Percentiles rank a stretch among this genome's conserved stretches.
Evolutionary conservation across 1,140 invertebrate species (phyloP).

Genomic region (Archegozetes longisetosus): DNA sequence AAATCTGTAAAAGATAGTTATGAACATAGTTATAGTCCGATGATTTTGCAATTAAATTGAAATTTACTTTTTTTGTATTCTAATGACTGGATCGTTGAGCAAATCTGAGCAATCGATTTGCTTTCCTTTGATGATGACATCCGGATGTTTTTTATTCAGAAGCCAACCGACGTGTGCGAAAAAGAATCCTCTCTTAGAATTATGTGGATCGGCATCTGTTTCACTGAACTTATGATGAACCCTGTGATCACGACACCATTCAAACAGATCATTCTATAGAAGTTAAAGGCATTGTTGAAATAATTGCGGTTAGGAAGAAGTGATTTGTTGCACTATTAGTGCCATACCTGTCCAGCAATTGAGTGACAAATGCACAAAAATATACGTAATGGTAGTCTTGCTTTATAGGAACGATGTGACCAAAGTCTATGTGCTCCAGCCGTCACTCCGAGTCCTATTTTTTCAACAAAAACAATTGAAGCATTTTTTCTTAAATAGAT

Average conservation of each 20-base stretch:
- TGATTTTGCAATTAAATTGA: constrained; percentile 28
- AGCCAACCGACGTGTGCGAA: constrained; percentile 92
- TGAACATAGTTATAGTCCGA: constrained; percentile 27
- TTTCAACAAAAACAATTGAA: neutral
- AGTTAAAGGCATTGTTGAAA: neutral
- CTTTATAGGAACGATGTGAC: constrained; percentile 37
- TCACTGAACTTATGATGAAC: constrained; percentile 93
- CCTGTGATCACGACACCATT: constrained; percentile 84
- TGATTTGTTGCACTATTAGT: neutral
- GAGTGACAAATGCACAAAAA: constrained; percentile 43
- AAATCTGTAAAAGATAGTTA: constrained; percentile 43
- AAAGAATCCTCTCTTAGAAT: constrained; percentile 83
- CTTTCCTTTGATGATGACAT: constrained; percentile 69
- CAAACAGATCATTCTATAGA: constrained; percentile 65
- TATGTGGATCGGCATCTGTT: constrained; percentile 90
- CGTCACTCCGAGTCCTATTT: constrained; percentile 42
- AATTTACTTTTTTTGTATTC: constrained; percentile 54
- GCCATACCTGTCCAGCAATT: constrained; percentile 50
- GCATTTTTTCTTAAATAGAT: neutral
- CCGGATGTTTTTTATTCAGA: constrained; percentile 61
- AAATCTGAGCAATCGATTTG: constrained; percentile 70
- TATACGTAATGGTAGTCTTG: constrained; percentile 31
- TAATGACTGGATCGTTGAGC: constrained; percentile 56
- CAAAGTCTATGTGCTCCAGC: constrained; percentile 38
- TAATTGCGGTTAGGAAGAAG: too few relatives aligned